Conservation (phyloP, 2,888 invertebrate species). For the Mongoloraphidia duomilia region DNA sequence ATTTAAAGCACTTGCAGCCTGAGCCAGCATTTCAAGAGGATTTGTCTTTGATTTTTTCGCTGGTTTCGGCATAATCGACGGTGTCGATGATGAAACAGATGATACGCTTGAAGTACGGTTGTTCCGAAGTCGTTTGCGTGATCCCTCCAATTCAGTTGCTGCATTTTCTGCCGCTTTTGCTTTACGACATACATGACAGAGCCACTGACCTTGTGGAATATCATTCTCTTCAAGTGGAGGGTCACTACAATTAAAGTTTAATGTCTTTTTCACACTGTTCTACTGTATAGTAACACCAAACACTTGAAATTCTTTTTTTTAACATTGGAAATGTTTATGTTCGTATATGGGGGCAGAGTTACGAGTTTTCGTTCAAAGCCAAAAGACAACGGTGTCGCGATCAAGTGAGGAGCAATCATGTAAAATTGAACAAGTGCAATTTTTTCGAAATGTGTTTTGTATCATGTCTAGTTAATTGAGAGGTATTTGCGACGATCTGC, state of each 20-base stretch:
- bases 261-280: too few species aligned
- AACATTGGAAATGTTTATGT: too few species aligned
- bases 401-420: too few species aligned
- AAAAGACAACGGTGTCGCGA: too few species aligned
- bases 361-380: too few species aligned
- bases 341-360: too few species aligned
- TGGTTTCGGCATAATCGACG: constrained; percentile 13
- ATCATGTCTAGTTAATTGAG: too few species aligned
- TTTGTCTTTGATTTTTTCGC: constrained; percentile 35
- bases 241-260: constrained; percentile 44
- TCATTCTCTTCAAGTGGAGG: constrained; percentile 83
- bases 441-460: too few species aligned
- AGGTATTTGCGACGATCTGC: too few species aligned
- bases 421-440: too few species aligned
- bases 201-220: constrained; percentile 82
- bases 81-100: constrained; percentile 5
- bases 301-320: too few species aligned
- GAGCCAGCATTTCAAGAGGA: constrained; percentile 64
- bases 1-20: constrained; percentile 73
- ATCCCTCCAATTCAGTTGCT: constrained; percentile 24
- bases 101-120: constrained; percentile 1
- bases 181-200: constrained; percentile 69
- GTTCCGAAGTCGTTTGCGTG: constrained; percentile 23
- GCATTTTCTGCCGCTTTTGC: constrained; percentile 27
- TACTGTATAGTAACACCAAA: too few species aligned